phyloP scores from a whole-genome alignment of 37 sponge, comb jelly and placozoan species.

The Beroe forskalii region DNA sequence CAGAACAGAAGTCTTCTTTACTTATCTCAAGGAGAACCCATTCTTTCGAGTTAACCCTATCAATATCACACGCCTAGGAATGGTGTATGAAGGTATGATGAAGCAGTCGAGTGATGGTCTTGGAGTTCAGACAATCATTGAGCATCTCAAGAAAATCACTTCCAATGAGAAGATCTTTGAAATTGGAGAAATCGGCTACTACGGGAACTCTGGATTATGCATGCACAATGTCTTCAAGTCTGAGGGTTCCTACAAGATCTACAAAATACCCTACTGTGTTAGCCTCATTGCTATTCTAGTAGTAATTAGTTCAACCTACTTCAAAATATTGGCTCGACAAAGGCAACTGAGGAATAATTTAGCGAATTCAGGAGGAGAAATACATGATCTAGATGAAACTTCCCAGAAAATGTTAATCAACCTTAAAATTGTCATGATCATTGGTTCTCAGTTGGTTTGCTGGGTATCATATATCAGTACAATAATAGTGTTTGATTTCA shows the following conservation, averaged over 20 bases:
- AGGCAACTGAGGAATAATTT: not conserved
- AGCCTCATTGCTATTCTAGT: not conserved
- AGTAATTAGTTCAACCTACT: not conserved
- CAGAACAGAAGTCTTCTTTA: not conserved
- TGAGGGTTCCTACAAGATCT: too few relatives aligned
- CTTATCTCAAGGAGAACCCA: not conserved
- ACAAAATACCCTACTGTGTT: conserved; percentile 12
- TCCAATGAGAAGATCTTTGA: conserved; percentile 10
- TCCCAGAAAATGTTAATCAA: too few relatives aligned
- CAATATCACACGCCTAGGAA: not conserved
- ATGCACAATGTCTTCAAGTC: conserved; percentile 45
- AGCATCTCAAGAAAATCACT: not conserved
- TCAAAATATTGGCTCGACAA: not conserved
- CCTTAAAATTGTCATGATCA: not conserved
- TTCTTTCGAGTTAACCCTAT: conserved; percentile 1
- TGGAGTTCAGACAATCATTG: not conserved
- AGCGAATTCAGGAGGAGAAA: too few relatives aligned
- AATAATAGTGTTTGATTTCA: not conserved
- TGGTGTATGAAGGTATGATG: not conserved
- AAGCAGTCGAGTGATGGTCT: not conserved
- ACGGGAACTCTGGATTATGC: conserved; percentile 12
- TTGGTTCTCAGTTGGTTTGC: not conserved
- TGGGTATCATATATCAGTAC: conserved; percentile 7
- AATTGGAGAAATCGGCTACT: conserved; percentile 1
- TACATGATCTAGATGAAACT: too few relatives aligned